Evolutionary conservation across 2,113 vertebrate genomes (phyloP).

Genomic region (Haemorhous mexicanus): DNA sequence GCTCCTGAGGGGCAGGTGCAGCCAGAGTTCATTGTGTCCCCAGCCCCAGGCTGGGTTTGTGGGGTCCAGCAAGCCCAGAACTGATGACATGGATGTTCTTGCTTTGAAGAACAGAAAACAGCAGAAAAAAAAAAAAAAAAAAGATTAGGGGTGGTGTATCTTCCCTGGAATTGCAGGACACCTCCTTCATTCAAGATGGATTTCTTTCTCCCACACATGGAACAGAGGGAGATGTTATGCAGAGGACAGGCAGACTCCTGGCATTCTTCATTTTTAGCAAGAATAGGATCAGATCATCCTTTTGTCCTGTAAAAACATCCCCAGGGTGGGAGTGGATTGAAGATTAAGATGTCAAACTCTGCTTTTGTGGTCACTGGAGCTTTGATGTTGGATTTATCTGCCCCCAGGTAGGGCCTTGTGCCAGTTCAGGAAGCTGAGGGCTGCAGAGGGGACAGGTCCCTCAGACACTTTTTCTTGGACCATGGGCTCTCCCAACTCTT

Average conservation of each 20-base stretch:
- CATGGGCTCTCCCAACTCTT: accelerated
- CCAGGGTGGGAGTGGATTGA: neutral
- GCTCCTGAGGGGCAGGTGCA: neutral
- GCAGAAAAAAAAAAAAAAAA: neutral
- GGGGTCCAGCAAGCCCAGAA: neutral
- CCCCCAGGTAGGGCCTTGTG: too few relatives aligned
- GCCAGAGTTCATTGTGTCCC: neutral
- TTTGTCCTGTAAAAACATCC: neutral
- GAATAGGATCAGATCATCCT: neutral
- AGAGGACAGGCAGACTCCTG: neutral
- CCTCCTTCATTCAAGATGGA: neutral
- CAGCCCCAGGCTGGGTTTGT: neutral
- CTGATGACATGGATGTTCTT: neutral
- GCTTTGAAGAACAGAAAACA: neutral
- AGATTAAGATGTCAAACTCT: neutral
- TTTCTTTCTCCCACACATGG: neutral
- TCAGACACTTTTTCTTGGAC: neutral
- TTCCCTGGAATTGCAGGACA: neutral
- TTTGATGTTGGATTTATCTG: neutral
- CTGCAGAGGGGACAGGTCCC: neutral
- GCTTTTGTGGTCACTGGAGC: neutral
- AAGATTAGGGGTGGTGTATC: neutral
- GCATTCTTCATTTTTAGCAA: neutral
- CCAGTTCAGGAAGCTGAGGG: neutral
- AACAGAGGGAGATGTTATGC: neutral